Base-by-base conservation (phyloP, 2,113 vertebrate species). In the Myrmophylax atrothorax region DNA sequence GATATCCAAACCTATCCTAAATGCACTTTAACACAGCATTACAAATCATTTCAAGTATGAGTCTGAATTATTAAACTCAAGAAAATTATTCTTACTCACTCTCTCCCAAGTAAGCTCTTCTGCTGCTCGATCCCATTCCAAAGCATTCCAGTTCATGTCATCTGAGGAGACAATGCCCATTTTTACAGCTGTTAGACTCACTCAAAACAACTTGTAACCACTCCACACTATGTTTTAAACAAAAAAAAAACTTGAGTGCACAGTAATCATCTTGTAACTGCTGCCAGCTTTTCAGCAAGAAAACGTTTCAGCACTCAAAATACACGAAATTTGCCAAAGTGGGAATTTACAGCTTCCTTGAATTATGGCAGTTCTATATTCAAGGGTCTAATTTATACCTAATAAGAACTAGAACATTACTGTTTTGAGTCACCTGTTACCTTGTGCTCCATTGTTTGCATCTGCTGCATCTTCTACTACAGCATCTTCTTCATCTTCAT, bases 81-180 rank as follows among this genome's bases (percentile, higher is more conserved):
- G 62, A 40, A 87, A 53, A 86, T 28, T 3, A 62, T 37, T 96
- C 81, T 95, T 96, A 97, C 98, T 97, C 49, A 99, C 99, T 98
- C 99, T 97, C 91, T 99, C 99, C 99, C 99, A 99, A 12, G 99
- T 99, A 72, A 99, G 98, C 66, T 99, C 99, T 96, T 99, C 99
- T 52, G 99, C 99, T 90, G 99, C 99, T 94, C 99, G 98, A 94
- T 99, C 99, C 99, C 99, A 99, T 89, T 99, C 99, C 96, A 99
- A 93, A 46, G 99, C 99, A 75, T 99, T 99, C 99, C 99, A 99
- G 98, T 99, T 99, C 98, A 99, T 98, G 96, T 99, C 99, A 97
- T 99, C 99, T 99, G 84, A 68, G 97, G 96, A 88, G 66, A 93
- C 10, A 97, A 82, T 6, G 24, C 46, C 15, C 93, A 49, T 85